Evolutionary conservation across 2,888 invertebrate genomes (phyloP).

Genomic region (Rotaria sp.): DNA sequence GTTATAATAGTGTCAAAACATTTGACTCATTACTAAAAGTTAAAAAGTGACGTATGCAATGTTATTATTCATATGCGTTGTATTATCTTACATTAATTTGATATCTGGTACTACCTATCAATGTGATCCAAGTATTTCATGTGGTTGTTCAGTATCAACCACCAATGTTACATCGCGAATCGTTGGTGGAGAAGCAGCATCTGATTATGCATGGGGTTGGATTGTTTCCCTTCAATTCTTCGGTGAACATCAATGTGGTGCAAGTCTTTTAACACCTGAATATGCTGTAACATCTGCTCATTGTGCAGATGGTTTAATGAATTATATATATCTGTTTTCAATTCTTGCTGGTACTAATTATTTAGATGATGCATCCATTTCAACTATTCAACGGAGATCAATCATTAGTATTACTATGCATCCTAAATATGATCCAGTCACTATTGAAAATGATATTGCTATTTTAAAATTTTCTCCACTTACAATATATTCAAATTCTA

Average conservation of each 20-base stretch:
- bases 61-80: too few relatives aligned
- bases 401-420: not conserved
- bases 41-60: too few relatives aligned
- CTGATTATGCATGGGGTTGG: not conserved
- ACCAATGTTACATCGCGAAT: not conserved
- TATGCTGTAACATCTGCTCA: slow-evolving; percentile 12
- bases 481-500: not conserved
- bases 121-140: too few relatives aligned
- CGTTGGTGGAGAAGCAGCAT: not conserved
- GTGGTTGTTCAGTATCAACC: too few relatives aligned
- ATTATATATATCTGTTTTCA: not conserved
- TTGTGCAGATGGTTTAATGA: not conserved
- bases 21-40: too few relatives aligned
- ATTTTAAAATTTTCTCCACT: not conserved
- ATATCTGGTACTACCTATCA: too few relatives aligned
- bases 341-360: not conserved
- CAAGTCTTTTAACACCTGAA: not conserved
- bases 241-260: not conserved
- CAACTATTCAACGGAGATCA: not conserved
- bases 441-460: not conserved
- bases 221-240: not conserved
- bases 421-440: not conserved
- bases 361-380: not conserved
- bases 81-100: too few relatives aligned
- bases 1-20: too few relatives aligned